Conservation (phyloP, 2,797 vertebrate genomes). For the Pantherophis alleghaniensis region DNA sequence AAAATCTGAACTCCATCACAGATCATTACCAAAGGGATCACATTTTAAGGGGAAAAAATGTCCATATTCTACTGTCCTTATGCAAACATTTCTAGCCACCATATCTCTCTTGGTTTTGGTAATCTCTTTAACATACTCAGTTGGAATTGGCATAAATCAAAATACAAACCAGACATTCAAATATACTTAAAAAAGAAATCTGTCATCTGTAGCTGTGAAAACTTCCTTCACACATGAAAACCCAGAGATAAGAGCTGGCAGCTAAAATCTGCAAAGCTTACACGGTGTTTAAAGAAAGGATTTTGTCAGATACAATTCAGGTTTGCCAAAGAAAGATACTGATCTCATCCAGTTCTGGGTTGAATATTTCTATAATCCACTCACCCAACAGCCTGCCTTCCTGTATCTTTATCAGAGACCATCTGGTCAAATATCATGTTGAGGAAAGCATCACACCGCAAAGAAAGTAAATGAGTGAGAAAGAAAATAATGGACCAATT, state of each 20-base stretch:
- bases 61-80: too few species aligned
- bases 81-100: neutral
- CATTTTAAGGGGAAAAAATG: neutral
- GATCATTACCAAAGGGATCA: neutral
- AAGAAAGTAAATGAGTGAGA: neutral
- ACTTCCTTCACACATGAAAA: neutral
- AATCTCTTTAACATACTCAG: neutral
- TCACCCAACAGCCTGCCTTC: neutral
- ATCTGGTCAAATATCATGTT: constrained; percentile 6
- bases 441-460: neutral
- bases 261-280: constrained; percentile 15
- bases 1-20: neutral
- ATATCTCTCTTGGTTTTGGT: neutral
- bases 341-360: neutral
- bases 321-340: neutral
- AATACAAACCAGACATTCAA: neutral
- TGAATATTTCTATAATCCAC: constrained; percentile 1
- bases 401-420: neutral
- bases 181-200: neutral
- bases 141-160: neutral
- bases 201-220: neutral
- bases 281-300: constrained; percentile 9
- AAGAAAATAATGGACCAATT: neutral
- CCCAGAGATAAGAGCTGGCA: neutral
- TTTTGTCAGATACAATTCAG: constrained; percentile 12